Evolutionary conservation across 2,113 vertebrate genomes (phyloP).

Genomic region (Zootoca vivipara): DNA sequence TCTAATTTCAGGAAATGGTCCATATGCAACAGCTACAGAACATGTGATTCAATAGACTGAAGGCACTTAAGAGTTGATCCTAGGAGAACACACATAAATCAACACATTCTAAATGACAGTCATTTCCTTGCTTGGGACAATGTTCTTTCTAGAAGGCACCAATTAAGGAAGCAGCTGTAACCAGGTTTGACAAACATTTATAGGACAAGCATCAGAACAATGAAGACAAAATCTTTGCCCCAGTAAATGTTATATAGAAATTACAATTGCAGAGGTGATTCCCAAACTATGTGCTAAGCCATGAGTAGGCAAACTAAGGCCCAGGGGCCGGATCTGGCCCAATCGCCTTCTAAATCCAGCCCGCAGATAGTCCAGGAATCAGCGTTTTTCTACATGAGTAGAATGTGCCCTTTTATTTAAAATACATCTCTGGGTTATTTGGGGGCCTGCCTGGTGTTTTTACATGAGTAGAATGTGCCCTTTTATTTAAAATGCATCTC

Average conservation of each 20-base stretch:
- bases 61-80: not conserved
- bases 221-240: slow-evolving; percentile 36
- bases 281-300: not conserved
- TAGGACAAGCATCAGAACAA: not conserved
- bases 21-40: not conserved
- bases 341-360: no score
- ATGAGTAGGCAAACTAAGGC: no score
- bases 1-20: not conserved
- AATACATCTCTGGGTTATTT: no score
- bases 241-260: slow-evolving; percentile 1
- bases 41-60: not conserved
- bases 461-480: no score
- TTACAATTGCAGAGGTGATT: not conserved
- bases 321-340: no score
- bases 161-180: slow-evolving; percentile 34
- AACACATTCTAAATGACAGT: slow-evolving; percentile 32
- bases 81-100: not conserved
- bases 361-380: accelerated
- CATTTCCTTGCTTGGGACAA: slow-evolving; percentile 32
- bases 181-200: slow-evolving; percentile 16
- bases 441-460: no score
- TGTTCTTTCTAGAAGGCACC: slow-evolving; percentile 36
- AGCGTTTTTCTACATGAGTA: no score
- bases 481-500: no score
- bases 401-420: no score